Evolutionary conservation across 2,797 vertebrate species (phyloP).

Genomic region (Muraenolepis orangiensis): DNA sequence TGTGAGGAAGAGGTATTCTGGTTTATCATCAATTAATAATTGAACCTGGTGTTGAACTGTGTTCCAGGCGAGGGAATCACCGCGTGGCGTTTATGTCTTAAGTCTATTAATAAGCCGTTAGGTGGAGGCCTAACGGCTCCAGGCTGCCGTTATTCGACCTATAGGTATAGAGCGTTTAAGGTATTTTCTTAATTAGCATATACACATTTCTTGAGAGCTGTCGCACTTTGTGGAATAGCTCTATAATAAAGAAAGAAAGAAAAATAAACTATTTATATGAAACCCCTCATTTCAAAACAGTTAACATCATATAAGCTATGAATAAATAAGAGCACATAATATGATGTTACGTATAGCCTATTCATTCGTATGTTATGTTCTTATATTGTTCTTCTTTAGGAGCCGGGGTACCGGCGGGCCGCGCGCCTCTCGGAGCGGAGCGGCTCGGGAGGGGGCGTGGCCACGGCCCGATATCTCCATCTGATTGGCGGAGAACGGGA

Average conservation of each 20-base stretch:
- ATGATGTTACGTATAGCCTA: no score
- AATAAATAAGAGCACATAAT: no score
- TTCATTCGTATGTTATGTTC: no score
- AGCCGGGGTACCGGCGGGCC: not conserved
- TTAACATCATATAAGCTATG: not conserved
- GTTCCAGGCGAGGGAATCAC: no score
- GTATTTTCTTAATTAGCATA: not conserved
- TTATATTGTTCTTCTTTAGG: not conserved
- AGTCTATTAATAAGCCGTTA: no score
- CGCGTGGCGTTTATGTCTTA: no score
- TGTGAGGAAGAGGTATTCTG: slow-evolving; percentile 53
- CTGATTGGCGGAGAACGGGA: slow-evolving; percentile 41
- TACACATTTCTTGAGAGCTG: not conserved
- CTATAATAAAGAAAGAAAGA: no score
- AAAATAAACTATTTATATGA: no score
- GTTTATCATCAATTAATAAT: slow-evolving; percentile 58
- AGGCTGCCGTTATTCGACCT: no score
- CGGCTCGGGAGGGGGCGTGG: slow-evolving; percentile 36
- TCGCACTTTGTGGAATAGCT: no score
- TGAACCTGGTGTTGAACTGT: slow-evolving; percentile 25
- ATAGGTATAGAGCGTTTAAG: no score
- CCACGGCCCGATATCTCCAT: not conserved
- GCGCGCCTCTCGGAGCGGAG: not conserved
- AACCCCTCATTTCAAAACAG: not conserved
- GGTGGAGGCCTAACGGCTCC: no score